These are phyloP conservation scores for Sesia bembeciformis DNA, from an alignment of 2,888 invertebrate species.

Conservation along the genomic window DNA sequence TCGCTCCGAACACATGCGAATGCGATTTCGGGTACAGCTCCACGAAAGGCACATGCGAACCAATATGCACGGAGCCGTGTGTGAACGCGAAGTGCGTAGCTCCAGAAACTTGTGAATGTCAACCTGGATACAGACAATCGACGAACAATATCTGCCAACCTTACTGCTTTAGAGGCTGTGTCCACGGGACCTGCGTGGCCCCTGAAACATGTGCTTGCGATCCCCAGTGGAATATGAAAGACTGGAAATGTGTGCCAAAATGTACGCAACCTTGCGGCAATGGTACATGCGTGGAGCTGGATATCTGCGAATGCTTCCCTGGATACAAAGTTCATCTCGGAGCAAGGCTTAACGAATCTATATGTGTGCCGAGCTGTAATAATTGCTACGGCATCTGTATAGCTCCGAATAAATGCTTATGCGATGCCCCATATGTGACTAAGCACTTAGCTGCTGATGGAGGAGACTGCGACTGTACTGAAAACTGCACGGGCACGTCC, in stretches of 20 bases:
- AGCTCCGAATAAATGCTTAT: conserved; percentile 36
- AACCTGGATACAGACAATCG: conserved; percentile 37
- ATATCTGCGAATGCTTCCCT: conserved; percentile 47
- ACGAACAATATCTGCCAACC: conserved; percentile 20
- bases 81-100: conserved; percentile 61
- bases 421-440: conserved; percentile 21
- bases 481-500: background rate
- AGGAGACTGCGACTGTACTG: conserved; percentile 6
- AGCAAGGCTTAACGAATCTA: background rate
- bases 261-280: conserved; percentile 50
- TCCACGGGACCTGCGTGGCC: conserved; percentile 17
- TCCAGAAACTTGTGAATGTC: conserved; percentile 60
- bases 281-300: conserved; percentile 55
- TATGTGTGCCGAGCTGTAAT: conserved; percentile 14
- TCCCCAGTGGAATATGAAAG: conserved; percentile 10
- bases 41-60: conserved; percentile 31
- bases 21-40: conserved; percentile 29
- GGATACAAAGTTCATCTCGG: conserved; percentile 15
- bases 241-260: conserved; percentile 37
- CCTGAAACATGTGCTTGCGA: conserved; percentile 24
- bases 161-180: conserved; percentile 22
- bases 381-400: conserved; percentile 16
- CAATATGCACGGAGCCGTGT: conserved; percentile 57
- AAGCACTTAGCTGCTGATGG: conserved; percentile 4
- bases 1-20: conserved; percentile 28